Evolutionary conservation across 2,888 invertebrate genomes (phyloP), one percentile per base, ranked within the genome.

Genomic region (Platypus cylindrus): DNA sequence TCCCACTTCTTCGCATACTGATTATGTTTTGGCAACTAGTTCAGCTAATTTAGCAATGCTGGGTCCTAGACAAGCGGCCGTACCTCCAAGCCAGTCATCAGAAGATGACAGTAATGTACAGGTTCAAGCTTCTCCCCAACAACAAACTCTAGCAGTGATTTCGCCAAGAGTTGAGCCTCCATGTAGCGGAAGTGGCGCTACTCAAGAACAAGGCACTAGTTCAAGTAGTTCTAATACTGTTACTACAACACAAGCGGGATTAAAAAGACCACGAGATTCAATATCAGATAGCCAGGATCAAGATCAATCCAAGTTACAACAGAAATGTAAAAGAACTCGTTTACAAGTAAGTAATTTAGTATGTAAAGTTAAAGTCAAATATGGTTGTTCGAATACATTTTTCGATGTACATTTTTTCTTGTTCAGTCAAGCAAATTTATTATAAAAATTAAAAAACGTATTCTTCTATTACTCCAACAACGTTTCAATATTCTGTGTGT

Each of bases 11-110:
- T 77, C 76, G 2, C 75, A 78, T 45, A 83, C 83, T 0, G 86
- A 86, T 60, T 86, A 85, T 59, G 84, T 84, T 69, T 84, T 85
- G 1, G 83, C 84, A 0, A 84, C 84, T 2, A 84, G 84, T 16
- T 82, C 84, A 48, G 74, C 53, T 53, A 37, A 39, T 32, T 43
- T 40, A 3, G 64, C 68, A 0, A 67, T 68, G 27, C 36, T 58
- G 39, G 48, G 57, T 15, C 64, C 72, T 31, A 70, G 79, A 31
- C 78, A 81, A 32, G 64, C 73, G 16, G 74, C 75, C 14, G 77
- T 81, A 11, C 75, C 78, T 27, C 76, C 78, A 7, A 62, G 62
- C 3, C 62, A 63, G 49, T 70, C 70, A 0, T 69, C 70, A 0
- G 71, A 71, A 47, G 70, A 71, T 44, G 64, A 60, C 15, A 51